phyloP scores from a whole-genome alignment of 2,888 invertebrate species.

The Apocheima hispidaria region DNA sequence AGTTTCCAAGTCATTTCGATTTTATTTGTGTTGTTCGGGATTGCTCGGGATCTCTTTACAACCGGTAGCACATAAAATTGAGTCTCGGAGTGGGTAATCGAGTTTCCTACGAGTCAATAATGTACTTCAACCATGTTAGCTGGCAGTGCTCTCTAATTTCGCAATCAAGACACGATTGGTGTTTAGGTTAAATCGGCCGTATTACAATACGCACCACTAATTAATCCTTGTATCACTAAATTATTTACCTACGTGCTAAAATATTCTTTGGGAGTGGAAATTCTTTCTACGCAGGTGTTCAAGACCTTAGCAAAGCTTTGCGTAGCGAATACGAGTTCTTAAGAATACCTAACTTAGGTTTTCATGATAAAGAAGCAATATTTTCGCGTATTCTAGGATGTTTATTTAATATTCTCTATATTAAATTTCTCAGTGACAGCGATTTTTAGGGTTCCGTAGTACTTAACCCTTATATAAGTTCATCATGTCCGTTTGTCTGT shows the following conservation, averaged over 20 bases:
- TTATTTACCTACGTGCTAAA: constrained; percentile 36
- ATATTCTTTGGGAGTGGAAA: constrained; percentile 20
- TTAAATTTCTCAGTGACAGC: neutral
- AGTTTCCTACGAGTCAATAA: constrained; percentile 6
- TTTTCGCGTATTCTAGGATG: constrained; percentile 6
- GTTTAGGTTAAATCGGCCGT: constrained; percentile 35
- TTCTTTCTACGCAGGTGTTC: constrained; percentile 18
- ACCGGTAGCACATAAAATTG: constrained; percentile 9
- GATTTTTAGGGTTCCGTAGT: too few species aligned
- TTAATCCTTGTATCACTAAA: constrained; percentile 39
- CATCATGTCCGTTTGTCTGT: too few species aligned
- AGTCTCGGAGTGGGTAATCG: constrained; percentile 13
- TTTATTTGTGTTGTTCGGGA: constrained; percentile 16
- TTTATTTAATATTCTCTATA: neutral
- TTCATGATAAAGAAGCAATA: neutral
- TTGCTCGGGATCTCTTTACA: constrained; percentile 10
- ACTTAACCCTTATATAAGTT: too few species aligned
- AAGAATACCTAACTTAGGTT: constrained; percentile 11
- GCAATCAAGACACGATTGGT: constrained; percentile 31
- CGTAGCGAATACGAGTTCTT: constrained; percentile 11
- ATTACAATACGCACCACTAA: constrained; percentile 36
- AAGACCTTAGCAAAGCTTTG: neutral
- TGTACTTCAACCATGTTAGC: constrained; percentile 1
- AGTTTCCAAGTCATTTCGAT: constrained; percentile 18
- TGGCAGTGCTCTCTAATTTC: constrained; percentile 22